A percentile compares a stretch with the other conserved stretches of the same genome.
phyloP scores from a whole-genome alignment of 2,797 vertebrate genomes.

The Enoplosus armatus region DNA sequence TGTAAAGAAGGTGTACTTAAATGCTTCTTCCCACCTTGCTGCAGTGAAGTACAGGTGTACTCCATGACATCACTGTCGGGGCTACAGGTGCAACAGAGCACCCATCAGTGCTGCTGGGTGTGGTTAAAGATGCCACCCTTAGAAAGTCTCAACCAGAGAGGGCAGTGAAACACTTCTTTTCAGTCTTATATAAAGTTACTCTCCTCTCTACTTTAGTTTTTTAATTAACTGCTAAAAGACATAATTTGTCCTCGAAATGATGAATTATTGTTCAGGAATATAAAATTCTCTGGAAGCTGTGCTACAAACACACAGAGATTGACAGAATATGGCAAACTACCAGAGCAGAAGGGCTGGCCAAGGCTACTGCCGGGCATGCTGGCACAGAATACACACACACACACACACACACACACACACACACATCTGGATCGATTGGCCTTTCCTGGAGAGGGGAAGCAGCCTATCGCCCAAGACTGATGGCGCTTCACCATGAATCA shows the following conservation, averaged over 20 bases:
- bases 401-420: slow-evolving; percentile 24
- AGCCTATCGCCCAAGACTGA: slow-evolving; percentile 67
- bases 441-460: slow-evolving; percentile 70
- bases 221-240: not conserved
- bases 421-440: slow-evolving; percentile 69
- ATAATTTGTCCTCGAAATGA: not conserved
- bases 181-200: not conserved
- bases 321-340: slow-evolving; percentile 40
- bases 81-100: not conserved
- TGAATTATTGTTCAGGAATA: slow-evolving; percentile 7
- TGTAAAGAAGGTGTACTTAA: too few relatives aligned
- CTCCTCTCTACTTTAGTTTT: not conserved
- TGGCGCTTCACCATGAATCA: slow-evolving; percentile 65
- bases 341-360: slow-evolving; percentile 29
- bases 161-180: not conserved
- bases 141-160: not conserved
- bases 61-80: not conserved
- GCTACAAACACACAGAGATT: slow-evolving; percentile 28
- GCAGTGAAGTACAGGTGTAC: not conserved
- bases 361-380: slow-evolving; percentile 32
- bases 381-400: slow-evolving; percentile 20
- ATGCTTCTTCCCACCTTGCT: not conserved
- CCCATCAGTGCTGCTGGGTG: too few relatives aligned
- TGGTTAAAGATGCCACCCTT: not conserved
- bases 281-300: slow-evolving; percentile 15